Conservation (phyloP, 37 sponge, comb jelly and placozoan genomes). For the Ianthella basta region DNA sequence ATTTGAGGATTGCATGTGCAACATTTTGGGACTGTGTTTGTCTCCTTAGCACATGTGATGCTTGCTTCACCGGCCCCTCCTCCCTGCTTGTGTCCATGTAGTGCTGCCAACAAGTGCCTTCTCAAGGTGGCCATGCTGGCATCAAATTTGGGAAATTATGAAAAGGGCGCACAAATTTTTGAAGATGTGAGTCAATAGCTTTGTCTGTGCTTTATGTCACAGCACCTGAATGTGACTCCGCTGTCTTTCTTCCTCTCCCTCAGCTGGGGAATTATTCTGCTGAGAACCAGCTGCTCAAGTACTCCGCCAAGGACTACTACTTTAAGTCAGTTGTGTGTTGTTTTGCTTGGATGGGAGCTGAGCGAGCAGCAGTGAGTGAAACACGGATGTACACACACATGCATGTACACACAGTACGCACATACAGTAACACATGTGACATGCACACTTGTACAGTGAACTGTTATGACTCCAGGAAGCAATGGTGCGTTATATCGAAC, state of each 20-base stretch:
- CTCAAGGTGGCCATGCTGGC: slow-evolving; percentile 84
- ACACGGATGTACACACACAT: too few species aligned
- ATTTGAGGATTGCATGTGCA: slow-evolving; percentile 67
- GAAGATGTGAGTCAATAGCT: slow-evolving; percentile 75
- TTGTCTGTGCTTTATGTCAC: neutral
- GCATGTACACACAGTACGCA: too few species aligned
- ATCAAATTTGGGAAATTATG: slow-evolving; percentile 75
- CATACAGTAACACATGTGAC: too few species aligned
- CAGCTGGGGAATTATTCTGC: slow-evolving; percentile 69
- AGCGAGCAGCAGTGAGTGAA: neutral
- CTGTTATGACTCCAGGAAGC: slow-evolving; percentile 32
- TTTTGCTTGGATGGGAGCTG: slow-evolving; percentile 44
- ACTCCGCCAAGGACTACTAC: slow-evolving; percentile 93
- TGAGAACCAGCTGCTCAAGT: slow-evolving; percentile 86
- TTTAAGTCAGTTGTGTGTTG: slow-evolving; percentile 86
- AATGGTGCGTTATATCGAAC: slow-evolving; percentile 60
- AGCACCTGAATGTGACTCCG: neutral
- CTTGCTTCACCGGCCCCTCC: too few species aligned
- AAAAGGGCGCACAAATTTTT: slow-evolving; percentile 85
- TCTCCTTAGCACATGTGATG: too few species aligned
- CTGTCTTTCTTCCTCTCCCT: neutral
- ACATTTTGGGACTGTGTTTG: slow-evolving; percentile 62
- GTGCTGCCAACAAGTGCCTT: slow-evolving; percentile 89
- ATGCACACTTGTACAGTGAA: neutral
- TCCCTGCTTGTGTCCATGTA: slow-evolving; percentile 22